Percentiles rank a stretch among this genome's conserved stretches.
phyloP scores from a whole-genome alignment of 2,888 invertebrate species.

The Allophyes oxyacanthae region DNA sequence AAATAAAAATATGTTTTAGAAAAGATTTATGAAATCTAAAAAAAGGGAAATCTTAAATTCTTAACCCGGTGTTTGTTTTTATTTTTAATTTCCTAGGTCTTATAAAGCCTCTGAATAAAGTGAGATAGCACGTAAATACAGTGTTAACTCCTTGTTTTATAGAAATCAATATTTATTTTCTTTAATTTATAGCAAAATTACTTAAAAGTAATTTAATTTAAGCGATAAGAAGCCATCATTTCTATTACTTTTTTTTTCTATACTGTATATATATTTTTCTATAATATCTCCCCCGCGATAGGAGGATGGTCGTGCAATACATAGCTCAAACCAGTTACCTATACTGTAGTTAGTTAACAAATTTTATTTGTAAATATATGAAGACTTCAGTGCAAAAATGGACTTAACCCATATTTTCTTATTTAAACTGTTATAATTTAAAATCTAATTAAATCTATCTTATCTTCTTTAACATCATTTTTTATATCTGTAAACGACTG shows the following conservation, averaged over 20 bases:
- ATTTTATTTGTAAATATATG: constrained; percentile 37
- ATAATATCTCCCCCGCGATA: constrained; percentile 42
- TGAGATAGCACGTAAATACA: no score
- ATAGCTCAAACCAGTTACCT: constrained; percentile 80
- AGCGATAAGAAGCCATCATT: constrained; percentile 22
- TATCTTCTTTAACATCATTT: no score
- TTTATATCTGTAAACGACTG: no score
- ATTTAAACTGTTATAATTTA: no score
- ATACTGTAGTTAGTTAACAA: constrained; percentile 70
- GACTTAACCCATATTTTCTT: no score
- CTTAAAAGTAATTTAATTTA: constrained; percentile 31
- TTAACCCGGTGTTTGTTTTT: no score
- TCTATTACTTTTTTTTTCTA: neutral
- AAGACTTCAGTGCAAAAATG: constrained; percentile 17
- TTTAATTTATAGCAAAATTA: constrained; percentile 32
- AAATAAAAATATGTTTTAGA: no score
- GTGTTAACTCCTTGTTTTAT: neutral
- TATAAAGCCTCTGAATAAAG: no score
- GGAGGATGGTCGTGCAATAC: constrained; percentile 72
- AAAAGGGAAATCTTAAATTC: no score
- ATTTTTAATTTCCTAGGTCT: no score
- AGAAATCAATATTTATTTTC: neutral
- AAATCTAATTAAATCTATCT: no score
- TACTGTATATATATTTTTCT: neutral
- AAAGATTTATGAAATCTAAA: neutral